Conservation (phyloP, 2,888 invertebrate genomes). For the Cheilosia impressa region DNA sequence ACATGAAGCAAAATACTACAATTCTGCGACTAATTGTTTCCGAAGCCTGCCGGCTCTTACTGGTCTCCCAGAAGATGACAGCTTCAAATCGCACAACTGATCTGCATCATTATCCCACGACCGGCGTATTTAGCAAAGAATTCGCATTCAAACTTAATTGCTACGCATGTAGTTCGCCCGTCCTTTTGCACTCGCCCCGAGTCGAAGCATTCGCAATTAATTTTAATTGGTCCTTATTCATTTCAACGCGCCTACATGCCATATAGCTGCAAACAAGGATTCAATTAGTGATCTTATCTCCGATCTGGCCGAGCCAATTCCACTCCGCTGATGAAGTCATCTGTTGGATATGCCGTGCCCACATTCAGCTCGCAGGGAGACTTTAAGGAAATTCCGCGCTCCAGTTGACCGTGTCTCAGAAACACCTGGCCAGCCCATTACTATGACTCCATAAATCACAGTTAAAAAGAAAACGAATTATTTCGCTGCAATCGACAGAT, state of each 20-base stretch:
- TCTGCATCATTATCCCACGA: not conserved
- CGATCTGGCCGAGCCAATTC: not conserved
- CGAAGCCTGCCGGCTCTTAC: too few species aligned
- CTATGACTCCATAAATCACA: constrained; percentile 69
- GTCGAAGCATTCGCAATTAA: constrained; percentile 52
- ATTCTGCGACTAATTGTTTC: too few species aligned
- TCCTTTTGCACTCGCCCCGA: not conserved
- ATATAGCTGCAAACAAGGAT: constrained; percentile 52
- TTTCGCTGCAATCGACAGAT: constrained; percentile 66
- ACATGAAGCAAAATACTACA: too few species aligned
- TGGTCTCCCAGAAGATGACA: too few species aligned
- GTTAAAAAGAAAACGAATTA: constrained; percentile 38
- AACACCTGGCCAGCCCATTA: constrained; percentile 67
- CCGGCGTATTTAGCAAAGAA: not conserved
- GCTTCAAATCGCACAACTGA: too few species aligned
- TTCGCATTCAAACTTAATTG: constrained; percentile 17
- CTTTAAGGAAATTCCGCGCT: constrained; percentile 65
- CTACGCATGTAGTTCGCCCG: not conserved
- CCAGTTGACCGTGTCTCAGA: constrained; percentile 26
- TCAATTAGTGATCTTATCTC: constrained; percentile 52
- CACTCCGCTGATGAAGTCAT: constrained; percentile 65
- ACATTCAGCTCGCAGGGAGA: constrained; percentile 37
- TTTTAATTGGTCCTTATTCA: constrained; percentile 67
- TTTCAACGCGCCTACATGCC: constrained; percentile 42
- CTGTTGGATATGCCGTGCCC: constrained; percentile 42